Conservation (phyloP, 2,113 vertebrate species). For the Puntigrus tetrazona region DNA sequence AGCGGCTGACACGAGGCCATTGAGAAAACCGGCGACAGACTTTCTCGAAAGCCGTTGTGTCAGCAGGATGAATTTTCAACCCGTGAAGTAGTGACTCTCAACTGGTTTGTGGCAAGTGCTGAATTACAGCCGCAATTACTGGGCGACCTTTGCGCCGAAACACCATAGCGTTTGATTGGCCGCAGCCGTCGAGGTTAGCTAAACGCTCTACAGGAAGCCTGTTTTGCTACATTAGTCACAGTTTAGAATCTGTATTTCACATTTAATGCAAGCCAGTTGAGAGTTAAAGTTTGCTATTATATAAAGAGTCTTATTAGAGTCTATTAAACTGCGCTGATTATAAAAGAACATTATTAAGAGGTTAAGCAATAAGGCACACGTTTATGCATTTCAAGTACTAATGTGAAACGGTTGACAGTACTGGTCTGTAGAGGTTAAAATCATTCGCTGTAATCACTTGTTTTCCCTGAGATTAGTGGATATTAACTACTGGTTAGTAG, state of each 20-base stretch:
- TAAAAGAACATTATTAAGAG: slow-evolving; percentile 6
- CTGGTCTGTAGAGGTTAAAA: slow-evolving; percentile 17
- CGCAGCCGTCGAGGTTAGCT: too few species aligned
- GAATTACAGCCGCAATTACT: too few species aligned
- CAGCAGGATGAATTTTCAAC: too few species aligned
- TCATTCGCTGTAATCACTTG: neutral
- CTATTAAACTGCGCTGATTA: neutral
- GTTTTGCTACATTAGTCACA: neutral
- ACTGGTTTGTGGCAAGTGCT: neutral
- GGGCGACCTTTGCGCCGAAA: too few species aligned
- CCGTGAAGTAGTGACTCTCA: neutral
- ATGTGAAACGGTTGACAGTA: slow-evolving; percentile 17
- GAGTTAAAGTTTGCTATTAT: neutral
- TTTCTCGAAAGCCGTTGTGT: neutral
- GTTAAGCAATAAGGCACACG: slow-evolving; percentile 9
- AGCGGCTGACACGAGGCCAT: neutral
- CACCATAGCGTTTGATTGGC: too few species aligned
- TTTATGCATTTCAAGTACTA: slow-evolving; percentile 12
- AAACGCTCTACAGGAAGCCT: too few species aligned
- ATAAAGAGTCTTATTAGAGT: neutral
- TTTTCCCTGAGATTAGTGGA: slow-evolving; percentile 69
- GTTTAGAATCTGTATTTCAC: neutral
- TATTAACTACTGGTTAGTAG: slow-evolving; percentile 40
- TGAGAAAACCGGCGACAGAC: neutral
- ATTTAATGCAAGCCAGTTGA: neutral